Evolutionary conservation across 2,888 invertebrate species (phyloP).

Genomic region (Lasioglossum villosulum): DNA sequence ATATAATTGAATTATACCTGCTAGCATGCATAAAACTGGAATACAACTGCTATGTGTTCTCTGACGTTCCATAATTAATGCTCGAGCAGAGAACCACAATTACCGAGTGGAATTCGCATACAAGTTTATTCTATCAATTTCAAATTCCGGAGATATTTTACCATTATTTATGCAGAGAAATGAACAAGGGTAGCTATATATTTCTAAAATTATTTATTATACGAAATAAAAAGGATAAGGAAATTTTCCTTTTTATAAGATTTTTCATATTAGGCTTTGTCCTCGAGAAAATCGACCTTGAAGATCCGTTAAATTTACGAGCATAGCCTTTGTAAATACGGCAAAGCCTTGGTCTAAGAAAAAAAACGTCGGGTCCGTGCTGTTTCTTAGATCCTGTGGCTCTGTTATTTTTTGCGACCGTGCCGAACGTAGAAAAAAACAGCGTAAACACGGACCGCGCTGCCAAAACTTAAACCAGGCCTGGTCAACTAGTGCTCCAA

Average conservation of each 20-base stretch:
- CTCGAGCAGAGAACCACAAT: background rate
- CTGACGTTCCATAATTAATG: background rate
- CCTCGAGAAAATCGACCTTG: no score
- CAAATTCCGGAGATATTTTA: background rate
- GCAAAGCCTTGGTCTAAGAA: no score
- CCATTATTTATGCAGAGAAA: background rate
- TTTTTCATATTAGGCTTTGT: background rate
- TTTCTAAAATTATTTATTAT: background rate
- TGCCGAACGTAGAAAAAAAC: no score
- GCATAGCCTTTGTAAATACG: no score
- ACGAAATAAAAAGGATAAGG: background rate
- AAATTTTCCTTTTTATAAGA: background rate
- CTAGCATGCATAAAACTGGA: background rate
- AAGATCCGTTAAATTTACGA: no score
- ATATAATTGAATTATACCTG: background rate
- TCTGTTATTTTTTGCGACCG: no score
- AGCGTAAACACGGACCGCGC: no score
- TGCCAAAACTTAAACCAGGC: no score
- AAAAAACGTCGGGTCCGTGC: no score
- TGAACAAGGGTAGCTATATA: background rate
- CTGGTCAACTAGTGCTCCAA: no score
- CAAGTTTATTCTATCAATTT: background rate
- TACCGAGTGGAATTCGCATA: background rate
- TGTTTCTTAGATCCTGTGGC: no score
- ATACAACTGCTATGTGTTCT: background rate